A percentile compares a stretch with the other conserved stretches of the same genome.
Conservation (phyloP, 2,888 invertebrate species). For the Bursaphelenchus okinawaensis region DNA sequence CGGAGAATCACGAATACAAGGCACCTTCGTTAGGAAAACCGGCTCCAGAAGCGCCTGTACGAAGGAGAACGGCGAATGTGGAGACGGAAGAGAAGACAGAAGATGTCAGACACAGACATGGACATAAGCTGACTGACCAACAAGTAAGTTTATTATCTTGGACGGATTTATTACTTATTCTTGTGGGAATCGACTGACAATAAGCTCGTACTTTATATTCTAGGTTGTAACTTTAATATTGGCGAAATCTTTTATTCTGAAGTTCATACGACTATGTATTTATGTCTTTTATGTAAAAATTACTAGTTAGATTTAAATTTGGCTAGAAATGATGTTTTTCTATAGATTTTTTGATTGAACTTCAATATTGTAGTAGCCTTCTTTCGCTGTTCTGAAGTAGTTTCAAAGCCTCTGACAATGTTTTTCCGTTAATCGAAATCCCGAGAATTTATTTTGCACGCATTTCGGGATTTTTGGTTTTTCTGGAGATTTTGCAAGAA, state of each 20-base stretch:
- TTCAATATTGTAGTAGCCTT: no score
- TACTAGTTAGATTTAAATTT: no score
- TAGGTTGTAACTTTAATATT: no score
- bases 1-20: not conserved
- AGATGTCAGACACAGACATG: constrained; percentile 17
- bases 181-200: no score
- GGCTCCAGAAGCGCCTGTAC: not conserved
- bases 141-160: constrained; percentile 17
- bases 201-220: no score
- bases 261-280: no score
- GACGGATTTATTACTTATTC: not conserved
- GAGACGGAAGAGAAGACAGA: constrained; percentile 17
- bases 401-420: no score
- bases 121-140: constrained; percentile 19
- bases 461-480: not conserved
- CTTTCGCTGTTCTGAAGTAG: not conserved
- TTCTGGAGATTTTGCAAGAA: not conserved
- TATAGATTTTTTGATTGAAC: no score
- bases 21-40: constrained; percentile 1
- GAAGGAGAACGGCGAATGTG: constrained; percentile 17
- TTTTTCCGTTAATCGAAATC: not conserved
- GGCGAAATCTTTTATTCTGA: no score
- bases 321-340: no score
- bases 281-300: no score
- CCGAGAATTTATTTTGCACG: not conserved